Percentiles rank a stretch among this genome's conserved stretches.
These are phyloP conservation scores for Sorex fumeus DNA, from an alignment of 2,113 vertebrate genomes.

Conservation along the genomic window DNA sequence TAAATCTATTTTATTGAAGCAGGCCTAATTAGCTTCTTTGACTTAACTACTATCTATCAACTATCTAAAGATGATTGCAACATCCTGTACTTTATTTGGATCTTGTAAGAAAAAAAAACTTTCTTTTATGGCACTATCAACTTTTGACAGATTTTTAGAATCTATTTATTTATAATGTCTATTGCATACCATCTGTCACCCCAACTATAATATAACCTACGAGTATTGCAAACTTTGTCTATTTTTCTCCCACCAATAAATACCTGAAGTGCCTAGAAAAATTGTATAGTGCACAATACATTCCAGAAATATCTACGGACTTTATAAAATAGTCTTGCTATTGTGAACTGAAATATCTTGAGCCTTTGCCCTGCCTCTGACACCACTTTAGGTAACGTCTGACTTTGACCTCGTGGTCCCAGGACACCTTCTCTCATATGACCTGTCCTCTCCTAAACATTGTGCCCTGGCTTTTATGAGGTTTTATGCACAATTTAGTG, in stretches of 20 bases:
- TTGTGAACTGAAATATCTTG: neutral
- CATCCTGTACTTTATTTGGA: neutral
- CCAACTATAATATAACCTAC: slow-evolving; percentile 11
- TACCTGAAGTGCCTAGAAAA: neutral
- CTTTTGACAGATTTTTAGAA: neutral
- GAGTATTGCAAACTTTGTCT: neutral
- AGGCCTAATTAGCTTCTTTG: neutral
- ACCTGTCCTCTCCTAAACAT: neutral
- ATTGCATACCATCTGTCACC: neutral
- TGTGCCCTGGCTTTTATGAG: slow-evolving; percentile 44
- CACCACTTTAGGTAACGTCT: neutral
- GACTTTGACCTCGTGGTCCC: neutral
- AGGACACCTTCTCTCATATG: slow-evolving; percentile 32
- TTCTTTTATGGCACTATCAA: neutral
- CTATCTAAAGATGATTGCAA: neutral
- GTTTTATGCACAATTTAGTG: slow-evolving; percentile 51
- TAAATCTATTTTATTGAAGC: neutral
- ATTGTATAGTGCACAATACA: neutral
- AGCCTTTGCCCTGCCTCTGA: neutral
- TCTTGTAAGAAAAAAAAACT: neutral
- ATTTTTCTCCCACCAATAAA: neutral
- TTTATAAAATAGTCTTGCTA: neutral
- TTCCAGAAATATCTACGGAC: neutral
- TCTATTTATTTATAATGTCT: neutral
- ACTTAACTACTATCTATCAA: neutral